phyloP scores from a whole-genome alignment of 2,797 vertebrate species.

The Streptopelia turtur region DNA sequence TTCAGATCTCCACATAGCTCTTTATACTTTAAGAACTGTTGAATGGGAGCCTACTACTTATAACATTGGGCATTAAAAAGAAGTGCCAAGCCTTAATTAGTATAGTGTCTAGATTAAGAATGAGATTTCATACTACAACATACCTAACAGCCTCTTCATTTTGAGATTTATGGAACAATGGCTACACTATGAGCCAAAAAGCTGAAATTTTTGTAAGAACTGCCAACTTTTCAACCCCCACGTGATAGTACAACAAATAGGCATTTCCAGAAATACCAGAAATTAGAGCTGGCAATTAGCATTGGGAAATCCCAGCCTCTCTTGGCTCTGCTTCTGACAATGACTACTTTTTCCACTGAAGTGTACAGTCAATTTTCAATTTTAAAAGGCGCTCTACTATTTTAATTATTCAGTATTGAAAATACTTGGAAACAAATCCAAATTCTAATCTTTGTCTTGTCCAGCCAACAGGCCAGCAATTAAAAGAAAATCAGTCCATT shows the following conservation, averaged over 20 bases:
- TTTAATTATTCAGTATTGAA: slow-evolving; percentile 8
- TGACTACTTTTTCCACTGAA: slow-evolving; percentile 42
- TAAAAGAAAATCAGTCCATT: not conserved
- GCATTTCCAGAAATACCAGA: slow-evolving; percentile 67
- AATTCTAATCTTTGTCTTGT: not conserved
- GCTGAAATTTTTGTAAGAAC: not conserved
- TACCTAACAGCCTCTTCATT: not conserved
- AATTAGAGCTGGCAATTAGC: slow-evolving; percentile 37
- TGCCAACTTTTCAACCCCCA: not conserved
- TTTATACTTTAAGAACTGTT: not conserved
- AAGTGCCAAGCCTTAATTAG: not conserved
- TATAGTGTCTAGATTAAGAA: not conserved
- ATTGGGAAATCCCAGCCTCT: slow-evolving; percentile 59
- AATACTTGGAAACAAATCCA: not conserved
- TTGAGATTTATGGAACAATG: not conserved
- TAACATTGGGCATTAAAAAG: not conserved
- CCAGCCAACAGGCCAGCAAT: not conserved
- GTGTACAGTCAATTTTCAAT: not conserved
- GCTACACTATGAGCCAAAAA: not conserved
- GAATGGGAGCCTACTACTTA: not conserved
- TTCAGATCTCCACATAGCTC: not conserved
- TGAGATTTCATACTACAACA: not conserved
- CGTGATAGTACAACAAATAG: not conserved
- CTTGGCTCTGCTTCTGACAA: slow-evolving; percentile 38
- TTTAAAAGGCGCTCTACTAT: not conserved